phyloP scores from a whole-genome alignment of 2,888 invertebrate genomes.

The Pollenia angustigena region DNA sequence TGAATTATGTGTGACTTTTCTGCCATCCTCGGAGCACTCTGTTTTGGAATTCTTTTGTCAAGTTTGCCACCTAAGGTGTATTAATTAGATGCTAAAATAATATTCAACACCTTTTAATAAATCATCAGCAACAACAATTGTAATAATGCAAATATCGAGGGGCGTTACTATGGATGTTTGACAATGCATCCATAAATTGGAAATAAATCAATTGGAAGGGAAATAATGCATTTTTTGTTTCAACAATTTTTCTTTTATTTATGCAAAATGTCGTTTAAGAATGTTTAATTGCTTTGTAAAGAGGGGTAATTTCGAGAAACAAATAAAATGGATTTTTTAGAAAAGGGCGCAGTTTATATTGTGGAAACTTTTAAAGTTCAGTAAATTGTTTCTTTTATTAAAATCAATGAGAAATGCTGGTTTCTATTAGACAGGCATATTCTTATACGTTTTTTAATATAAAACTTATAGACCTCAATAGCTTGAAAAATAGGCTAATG shows the following conservation, averaged over 20 bases:
- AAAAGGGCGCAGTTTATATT: not conserved
- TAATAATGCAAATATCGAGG: constrained; percentile 71
- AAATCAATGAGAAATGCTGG: too few species aligned
- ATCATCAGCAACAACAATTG: constrained; percentile 59
- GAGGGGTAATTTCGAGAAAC: constrained; percentile 23
- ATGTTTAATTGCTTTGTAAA: not conserved
- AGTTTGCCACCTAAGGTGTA: constrained; percentile 71
- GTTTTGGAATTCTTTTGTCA: not conserved
- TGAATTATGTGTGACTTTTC: constrained; percentile 70
- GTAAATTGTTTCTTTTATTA: too few species aligned
- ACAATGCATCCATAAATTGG: constrained; percentile 58
- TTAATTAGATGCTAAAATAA: constrained; percentile 72
- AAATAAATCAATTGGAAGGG: constrained; percentile 67
- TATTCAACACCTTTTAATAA: constrained; percentile 71
- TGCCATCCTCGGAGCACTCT: constrained; percentile 9
- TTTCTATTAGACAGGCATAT: too few species aligned
- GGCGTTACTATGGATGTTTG: constrained; percentile 60
- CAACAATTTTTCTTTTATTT: constrained; percentile 1
- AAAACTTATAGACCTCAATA: too few species aligned
- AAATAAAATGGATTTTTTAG: constrained; percentile 36
- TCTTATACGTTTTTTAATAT: too few species aligned
- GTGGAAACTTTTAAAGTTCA: too few species aligned
- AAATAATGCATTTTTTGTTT: constrained; percentile 34
- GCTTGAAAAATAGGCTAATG: too few species aligned
- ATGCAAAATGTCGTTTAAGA: constrained; percentile 30